phyloP scores from a whole-genome alignment of 1,140 invertebrate species.

The Cyclargus thomasi region DNA sequence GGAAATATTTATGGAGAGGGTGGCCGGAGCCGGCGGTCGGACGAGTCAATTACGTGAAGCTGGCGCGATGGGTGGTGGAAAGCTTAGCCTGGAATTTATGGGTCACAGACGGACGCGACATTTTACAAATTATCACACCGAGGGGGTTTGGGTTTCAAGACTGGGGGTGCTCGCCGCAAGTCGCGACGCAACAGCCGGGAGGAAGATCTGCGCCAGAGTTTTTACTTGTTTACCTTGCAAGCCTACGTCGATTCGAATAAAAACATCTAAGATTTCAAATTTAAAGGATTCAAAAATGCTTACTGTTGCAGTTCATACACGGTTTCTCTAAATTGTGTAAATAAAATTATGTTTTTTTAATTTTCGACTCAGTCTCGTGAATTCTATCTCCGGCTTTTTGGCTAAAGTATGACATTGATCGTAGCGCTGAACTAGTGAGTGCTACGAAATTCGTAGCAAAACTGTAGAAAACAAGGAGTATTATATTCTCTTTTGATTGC shows the following conservation, averaged over 20 bases:
- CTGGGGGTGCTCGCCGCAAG: neutral
- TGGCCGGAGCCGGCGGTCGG: constrained; percentile 36
- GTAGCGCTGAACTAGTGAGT: neutral
- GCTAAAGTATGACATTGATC: neutral
- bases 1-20: constrained; percentile 74
- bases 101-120: constrained; percentile 46
- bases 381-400: too few species aligned
- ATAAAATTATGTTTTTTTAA: too few species aligned
- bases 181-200: neutral
- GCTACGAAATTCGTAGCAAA: constrained; percentile 35
- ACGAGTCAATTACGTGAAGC: constrained; percentile 70
- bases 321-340: too few species aligned
- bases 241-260: too few species aligned
- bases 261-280: too few species aligned
- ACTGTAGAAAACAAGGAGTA: neutral
- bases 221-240: too few species aligned
- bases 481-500: too few species aligned
- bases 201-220: neutral
- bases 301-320: too few species aligned
- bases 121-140: constrained; percentile 34
- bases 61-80: constrained; percentile 66
- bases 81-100: constrained; percentile 63
- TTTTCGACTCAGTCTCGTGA: too few species aligned
- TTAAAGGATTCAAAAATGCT: too few species aligned
- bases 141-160: neutral